Conservation (phyloP, 1,140 invertebrate species). For the Cherax destructor region DNA sequence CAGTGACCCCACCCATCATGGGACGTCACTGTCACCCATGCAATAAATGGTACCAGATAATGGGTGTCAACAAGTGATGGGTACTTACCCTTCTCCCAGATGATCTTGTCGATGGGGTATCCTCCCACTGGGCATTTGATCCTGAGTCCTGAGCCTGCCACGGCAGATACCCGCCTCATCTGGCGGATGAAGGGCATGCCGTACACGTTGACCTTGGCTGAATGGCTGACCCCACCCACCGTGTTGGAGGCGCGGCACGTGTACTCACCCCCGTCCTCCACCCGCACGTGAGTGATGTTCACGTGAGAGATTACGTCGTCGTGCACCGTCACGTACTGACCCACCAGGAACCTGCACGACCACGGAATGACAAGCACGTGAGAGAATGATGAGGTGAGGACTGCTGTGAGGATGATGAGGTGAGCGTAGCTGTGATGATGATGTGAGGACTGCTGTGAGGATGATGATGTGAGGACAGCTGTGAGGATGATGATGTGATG, state of each 20-base stretch:
- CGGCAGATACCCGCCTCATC: slow-evolving; percentile 76
- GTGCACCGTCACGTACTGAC: slow-evolving; percentile 92
- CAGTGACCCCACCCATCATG: too few relatives aligned
- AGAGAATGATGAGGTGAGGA: neutral
- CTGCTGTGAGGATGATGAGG: neutral
- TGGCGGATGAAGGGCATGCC: slow-evolving; percentile 74
- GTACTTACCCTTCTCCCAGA: slow-evolving; percentile 77
- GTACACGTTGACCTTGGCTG: slow-evolving; percentile 92
- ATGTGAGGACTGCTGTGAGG: neutral
- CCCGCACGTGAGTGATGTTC: slow-evolving; percentile 91
- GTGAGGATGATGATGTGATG: too few relatives aligned
- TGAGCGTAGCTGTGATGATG: neutral
- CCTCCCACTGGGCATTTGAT: slow-evolving; percentile 77
- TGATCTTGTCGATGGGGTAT: slow-evolving; percentile 76
- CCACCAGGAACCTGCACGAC: slow-evolving; percentile 85
- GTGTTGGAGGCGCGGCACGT: slow-evolving; percentile 90
- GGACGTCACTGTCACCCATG: too few relatives aligned
- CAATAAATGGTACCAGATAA: too few relatives aligned
- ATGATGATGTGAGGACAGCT: neutral
- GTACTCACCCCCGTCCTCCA: slow-evolving; percentile 95
- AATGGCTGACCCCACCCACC: slow-evolving; percentile 84
- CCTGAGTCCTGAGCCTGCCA: slow-evolving; percentile 75
- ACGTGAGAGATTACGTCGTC: slow-evolving; percentile 96
- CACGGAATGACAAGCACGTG: neutral
- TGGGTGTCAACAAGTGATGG: too few relatives aligned